Percentiles rank a stretch among this genome's conserved stretches.
These are phyloP conservation scores for Neodiprion virginianus DNA, from an alignment of 1,140 invertebrate genomes.

Conservation along the genomic window DNA sequence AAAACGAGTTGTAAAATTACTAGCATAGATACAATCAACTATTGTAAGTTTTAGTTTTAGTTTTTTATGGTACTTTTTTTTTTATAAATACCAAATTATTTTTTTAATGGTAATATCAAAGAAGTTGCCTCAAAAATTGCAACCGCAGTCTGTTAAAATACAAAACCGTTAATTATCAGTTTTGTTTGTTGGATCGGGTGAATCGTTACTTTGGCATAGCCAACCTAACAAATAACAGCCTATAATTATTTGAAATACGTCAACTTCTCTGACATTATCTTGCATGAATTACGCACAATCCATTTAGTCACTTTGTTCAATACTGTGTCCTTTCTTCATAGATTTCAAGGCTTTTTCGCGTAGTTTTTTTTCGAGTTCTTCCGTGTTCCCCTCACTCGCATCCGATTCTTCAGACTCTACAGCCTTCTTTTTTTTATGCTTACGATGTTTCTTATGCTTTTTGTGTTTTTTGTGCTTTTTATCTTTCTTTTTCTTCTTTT, in stretches of 20 bases:
- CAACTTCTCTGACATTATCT: conserved; percentile 3
- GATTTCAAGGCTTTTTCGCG: conserved; percentile 84
- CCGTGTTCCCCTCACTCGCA: conserved; percentile 70
- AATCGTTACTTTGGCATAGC: background rate
- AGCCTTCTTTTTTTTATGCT: conserved; percentile 71
- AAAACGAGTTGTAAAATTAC: background rate
- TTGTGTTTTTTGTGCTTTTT: conserved; percentile 77
- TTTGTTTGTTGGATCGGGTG: background rate
- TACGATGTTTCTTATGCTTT: conserved; percentile 74
- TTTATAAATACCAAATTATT: background rate
- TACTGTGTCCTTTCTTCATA: conserved; percentile 68
- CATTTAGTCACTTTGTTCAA: conserved; percentile 56
- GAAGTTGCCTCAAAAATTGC: background rate
- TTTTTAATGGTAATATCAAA: background rate
- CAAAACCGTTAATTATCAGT: background rate
- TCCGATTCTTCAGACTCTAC: conserved; percentile 68
- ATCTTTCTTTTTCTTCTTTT: conserved; percentile 74
- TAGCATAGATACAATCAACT: background rate
- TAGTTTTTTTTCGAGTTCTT: conserved; percentile 85
- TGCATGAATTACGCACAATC: conserved; percentile 29
- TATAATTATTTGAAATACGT: background rate
- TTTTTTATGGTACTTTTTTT: background rate
- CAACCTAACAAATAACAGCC: background rate
- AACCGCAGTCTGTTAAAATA: background rate
- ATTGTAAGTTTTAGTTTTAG: background rate